Evolutionary conservation across 2,888 invertebrate species (phyloP).

Genomic region (Agrochola lychnidis): DNA sequence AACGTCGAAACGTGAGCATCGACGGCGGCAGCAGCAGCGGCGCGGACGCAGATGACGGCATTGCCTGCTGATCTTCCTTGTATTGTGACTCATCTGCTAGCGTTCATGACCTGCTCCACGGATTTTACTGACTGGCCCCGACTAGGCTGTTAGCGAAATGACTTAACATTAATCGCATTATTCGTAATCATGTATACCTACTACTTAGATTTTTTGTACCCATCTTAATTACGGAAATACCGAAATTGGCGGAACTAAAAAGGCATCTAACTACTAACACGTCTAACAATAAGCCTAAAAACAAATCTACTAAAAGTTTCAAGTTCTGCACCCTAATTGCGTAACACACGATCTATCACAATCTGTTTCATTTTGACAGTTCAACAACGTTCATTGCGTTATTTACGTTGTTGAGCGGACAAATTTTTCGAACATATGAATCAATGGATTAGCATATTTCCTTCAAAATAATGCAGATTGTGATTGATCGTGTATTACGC

Average conservation of each 20-base stretch:
- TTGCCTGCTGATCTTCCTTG: constrained; percentile 86
- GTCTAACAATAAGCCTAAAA: constrained; percentile 8
- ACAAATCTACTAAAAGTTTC: constrained; percentile 8
- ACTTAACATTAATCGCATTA: constrained; percentile 72
- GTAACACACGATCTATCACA: too few species aligned
- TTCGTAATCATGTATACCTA: constrained; percentile 68
- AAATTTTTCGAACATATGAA: too few species aligned
- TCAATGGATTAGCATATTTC: too few species aligned
- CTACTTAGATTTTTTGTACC: constrained; percentile 66
- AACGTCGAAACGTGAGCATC: constrained; percentile 75
- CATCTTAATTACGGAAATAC: constrained; percentile 64
- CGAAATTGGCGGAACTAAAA: constrained; percentile 51
- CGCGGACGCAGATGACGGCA: constrained; percentile 82
- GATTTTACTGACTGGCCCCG: constrained; percentile 82
- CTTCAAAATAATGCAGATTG: too few species aligned
- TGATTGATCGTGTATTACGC: too few species aligned
- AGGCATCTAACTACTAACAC: constrained; percentile 31
- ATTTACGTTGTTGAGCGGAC: too few species aligned
- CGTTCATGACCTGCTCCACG: constrained; percentile 86
- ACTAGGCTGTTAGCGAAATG: constrained; percentile 70
- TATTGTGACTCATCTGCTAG: constrained; percentile 82
- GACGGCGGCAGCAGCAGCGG: constrained; percentile 61
- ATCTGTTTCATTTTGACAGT: too few species aligned
- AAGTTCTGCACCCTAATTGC: constrained; percentile 6
- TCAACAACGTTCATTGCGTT: too few species aligned